A percentile compares a stretch with the other conserved stretches of the same genome.
phyloP scores from a whole-genome alignment of 2,888 invertebrate genomes.

The Andrena camellia region DNA sequence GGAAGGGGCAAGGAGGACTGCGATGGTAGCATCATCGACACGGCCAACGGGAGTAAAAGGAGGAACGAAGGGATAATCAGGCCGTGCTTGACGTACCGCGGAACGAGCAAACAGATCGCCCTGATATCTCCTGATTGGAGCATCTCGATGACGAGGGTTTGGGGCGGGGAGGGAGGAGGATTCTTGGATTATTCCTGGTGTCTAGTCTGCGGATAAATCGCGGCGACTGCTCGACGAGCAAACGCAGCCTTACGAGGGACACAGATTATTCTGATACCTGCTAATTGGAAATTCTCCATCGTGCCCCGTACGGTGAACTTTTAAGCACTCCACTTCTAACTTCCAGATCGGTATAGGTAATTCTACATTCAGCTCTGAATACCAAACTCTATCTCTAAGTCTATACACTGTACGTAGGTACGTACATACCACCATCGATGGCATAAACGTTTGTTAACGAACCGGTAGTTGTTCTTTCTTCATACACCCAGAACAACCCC shows the following conservation, averaged over 20 bases:
- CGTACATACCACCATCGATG: no score
- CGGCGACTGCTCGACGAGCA: not conserved
- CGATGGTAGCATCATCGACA: constrained; percentile 26
- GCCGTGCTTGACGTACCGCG: constrained; percentile 62
- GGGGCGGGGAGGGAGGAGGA: not conserved
- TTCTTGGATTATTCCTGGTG: constrained; percentile 9
- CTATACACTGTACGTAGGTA: no score
- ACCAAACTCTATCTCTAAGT: no score
- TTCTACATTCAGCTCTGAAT: not conserved
- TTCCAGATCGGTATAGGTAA: not conserved
- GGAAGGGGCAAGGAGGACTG: constrained; percentile 21
- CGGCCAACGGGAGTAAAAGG: constrained; percentile 39
- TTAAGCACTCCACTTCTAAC: not conserved
- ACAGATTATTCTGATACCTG: constrained; percentile 14
- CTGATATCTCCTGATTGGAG: constrained; percentile 60
- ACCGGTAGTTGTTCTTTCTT: no score
- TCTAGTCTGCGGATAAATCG: constrained; percentile 13
- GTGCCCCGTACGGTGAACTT: not conserved
- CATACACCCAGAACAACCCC: not conserved
- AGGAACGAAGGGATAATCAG: constrained; percentile 58
- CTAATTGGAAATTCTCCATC: constrained; percentile 23
- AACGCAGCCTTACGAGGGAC: not conserved
- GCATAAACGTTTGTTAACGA: no score
- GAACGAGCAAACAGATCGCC: constrained; percentile 72
- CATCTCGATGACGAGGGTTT: constrained; percentile 28